Evolutionary conservation across 2,888 invertebrate genomes (phyloP).

Genomic region (Drosophila maculinotata): DNA sequence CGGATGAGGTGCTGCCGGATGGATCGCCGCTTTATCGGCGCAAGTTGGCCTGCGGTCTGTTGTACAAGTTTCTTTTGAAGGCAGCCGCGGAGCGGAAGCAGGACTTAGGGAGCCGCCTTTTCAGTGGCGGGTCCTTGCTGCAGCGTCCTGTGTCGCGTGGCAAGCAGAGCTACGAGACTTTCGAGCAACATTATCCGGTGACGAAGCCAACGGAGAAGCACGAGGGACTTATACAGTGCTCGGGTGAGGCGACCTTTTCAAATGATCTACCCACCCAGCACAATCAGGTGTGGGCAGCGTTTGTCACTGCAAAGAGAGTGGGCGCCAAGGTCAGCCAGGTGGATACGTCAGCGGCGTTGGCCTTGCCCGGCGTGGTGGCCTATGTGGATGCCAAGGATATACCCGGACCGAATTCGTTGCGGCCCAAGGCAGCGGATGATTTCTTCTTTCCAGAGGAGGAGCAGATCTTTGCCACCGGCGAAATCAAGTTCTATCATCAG

Average conservation of each 20-base stretch:
- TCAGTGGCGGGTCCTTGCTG: conserved; percentile 87
- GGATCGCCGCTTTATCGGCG: conserved; percentile 89
- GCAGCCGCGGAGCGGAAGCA: conserved; percentile 85
- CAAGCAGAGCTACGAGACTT: conserved; percentile 89
- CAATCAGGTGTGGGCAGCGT: conserved; percentile 88
- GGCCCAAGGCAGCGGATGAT: conserved; percentile 86
- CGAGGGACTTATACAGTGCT: conserved; percentile 89
- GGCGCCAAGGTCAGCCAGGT: conserved; percentile 87
- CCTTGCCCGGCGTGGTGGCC: conserved; percentile 88
- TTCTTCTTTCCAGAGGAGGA: conserved; percentile 78
- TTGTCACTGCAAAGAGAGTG: conserved; percentile 87
- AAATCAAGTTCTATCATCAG: conserved; percentile 88
- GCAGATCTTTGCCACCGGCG: conserved; percentile 81
- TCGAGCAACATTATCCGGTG: conserved; percentile 90
- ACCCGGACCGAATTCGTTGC: conserved; percentile 85
- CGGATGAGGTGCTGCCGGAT: conserved; percentile 88
- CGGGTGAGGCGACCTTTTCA: conserved; percentile 92
- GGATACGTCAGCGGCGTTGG: conserved; percentile 87
- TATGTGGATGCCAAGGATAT: conserved; percentile 88
- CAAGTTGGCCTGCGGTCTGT: conserved; percentile 90
- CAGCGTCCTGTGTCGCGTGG: conserved; percentile 89
- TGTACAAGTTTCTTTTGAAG: conserved; percentile 90
- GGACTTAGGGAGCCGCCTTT: conserved; percentile 85
- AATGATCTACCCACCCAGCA: conserved; percentile 89
- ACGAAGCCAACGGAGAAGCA: conserved; percentile 91